Evolutionary conservation across 2,797 vertebrate species (phyloP), one percentile per base, ranked within the genome.

Genomic region (Esox lucius): DNA sequence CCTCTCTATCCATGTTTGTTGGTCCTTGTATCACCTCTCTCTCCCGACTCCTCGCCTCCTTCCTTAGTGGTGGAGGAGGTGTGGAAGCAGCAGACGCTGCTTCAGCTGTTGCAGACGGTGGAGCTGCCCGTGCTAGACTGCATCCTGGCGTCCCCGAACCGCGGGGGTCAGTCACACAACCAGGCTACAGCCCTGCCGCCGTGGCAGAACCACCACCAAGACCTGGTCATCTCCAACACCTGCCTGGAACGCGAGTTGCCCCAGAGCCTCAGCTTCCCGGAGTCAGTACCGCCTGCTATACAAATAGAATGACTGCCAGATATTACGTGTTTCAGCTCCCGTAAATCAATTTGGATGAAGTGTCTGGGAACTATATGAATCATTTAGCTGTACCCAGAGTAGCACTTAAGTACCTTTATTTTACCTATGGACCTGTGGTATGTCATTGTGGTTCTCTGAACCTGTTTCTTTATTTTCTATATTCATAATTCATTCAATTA

Each of bases 191-290:
- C 11, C 51, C 85, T 75, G 68, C 68, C 68, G 68, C 73, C 80
- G 53, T 67, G 85, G 65, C 88, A 89, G 72, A 78, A 71, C 72
- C 92, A 86, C 88, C 88, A 90, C 7, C 83, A 93, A 17, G 93
- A 96, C 87, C 81, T 97, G 73, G 87, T 96, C 82, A 94, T 96
- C 75, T 92, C 95, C 42, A 97, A 97, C 85, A 95, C 91, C 33
- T 96, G 91, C 71, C 87, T 96, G 84, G 95, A 97, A 64, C 92
- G 95, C 88, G 92, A 96, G 72, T 84, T 96, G 77, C 87, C 83
- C 0, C 86, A 92, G 72, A 81, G 86, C 61, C 91, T 97, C 75
- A 91, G 91, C 76, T 85, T 96, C 28, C 92, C 91, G 0, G 81
- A 94, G 95, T 96, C 80, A 93, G 95, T 94, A 70, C 68, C 56